phyloP scores from a whole-genome alignment of 2,797 vertebrate genomes.

The Gymnocypris eckloni region DNA sequence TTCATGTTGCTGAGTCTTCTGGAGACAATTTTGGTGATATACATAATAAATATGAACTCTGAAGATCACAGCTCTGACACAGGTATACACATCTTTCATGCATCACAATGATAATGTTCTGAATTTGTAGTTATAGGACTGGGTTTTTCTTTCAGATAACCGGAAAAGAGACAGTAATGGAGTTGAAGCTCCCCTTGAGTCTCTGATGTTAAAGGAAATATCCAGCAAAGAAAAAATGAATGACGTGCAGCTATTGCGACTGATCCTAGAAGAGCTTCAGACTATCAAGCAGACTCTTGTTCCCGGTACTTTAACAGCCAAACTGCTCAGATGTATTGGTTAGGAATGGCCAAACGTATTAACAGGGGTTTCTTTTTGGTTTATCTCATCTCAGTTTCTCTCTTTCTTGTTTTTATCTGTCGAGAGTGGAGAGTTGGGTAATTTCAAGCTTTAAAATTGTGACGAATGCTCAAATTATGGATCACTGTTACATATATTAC shows the following conservation, averaged over 20 bases:
- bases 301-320: background rate
- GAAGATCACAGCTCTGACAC: background rate
- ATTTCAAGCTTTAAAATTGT: background rate
- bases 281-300: conserved; percentile 14
- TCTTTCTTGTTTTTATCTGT: conserved; percentile 35
- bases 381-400: conserved; percentile 33
- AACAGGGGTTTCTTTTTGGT: conserved; percentile 42
- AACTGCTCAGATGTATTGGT: background rate
- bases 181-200: background rate
- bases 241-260: conserved; percentile 44
- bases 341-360: conserved; percentile 40
- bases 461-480: background rate
- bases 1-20: conserved; percentile 79
- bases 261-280: conserved; percentile 64
- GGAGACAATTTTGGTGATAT: conserved; percentile 76
- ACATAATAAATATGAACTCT: conserved; percentile 66
- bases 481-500: background rate
- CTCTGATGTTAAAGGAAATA: background rate
- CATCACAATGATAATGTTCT: background rate
- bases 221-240: background rate
- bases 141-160: conserved; percentile 62
- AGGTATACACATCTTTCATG: conserved; percentile 17
- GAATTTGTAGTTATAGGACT: background rate
- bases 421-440: conserved; percentile 40
- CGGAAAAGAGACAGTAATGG: conserved; percentile 4